Evolutionary conservation across 1,140 invertebrate genomes (phyloP), one percentile per base, ranked within the genome.

Genomic region (Pentalonia nigronervosa): DNA sequence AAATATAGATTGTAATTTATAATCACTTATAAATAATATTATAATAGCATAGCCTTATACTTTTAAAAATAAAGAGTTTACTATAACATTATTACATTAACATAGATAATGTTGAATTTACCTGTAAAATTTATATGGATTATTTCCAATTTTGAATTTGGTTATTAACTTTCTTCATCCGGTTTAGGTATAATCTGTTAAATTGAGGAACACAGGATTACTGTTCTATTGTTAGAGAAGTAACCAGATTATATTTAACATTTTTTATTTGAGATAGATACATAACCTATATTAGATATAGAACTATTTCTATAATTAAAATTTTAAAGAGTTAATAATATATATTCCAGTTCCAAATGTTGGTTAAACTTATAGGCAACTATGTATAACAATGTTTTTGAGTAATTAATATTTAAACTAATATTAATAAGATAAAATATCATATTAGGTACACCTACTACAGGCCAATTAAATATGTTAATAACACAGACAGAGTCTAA

Each of bases 181-280:
- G 7, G 14, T 56, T 23, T 86, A 30, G 9, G 23, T 30, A 47
- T 48, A 48, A 48, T 47, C 87, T 88, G 87, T 89, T 89, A 36
- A 56, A 56, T 53, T 34, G n/a, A 53, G 14, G 21, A 89, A 89
- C 87, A 89, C 20, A 53, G n/a, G 7, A 89, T 89, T 88, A 88
- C 47, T 88, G 36, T 53, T 89, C 9, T 87, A 88, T 21, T 50
- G 47, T 50, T 11, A 53, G 48, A 89, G 47, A 89, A 89, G 34
- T 53, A 89, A 89, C 9, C n/a, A 53, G 9, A 53, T n/a, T 76
- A 17, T 76, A 76, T n/a, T 2, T 36, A 25, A 11, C 20, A 88
- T 21, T 23, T 88, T 88, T n/a, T 23, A 23, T 7, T 87, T 25
- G 14, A 48, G 4, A 25, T 86, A 86, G 20, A 41, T 84, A 36